Percentiles rank a stretch among this genome's conserved stretches.
Evolutionary conservation across 2,113 vertebrate species (phyloP).

Genomic region (Azemiops feae): DNA sequence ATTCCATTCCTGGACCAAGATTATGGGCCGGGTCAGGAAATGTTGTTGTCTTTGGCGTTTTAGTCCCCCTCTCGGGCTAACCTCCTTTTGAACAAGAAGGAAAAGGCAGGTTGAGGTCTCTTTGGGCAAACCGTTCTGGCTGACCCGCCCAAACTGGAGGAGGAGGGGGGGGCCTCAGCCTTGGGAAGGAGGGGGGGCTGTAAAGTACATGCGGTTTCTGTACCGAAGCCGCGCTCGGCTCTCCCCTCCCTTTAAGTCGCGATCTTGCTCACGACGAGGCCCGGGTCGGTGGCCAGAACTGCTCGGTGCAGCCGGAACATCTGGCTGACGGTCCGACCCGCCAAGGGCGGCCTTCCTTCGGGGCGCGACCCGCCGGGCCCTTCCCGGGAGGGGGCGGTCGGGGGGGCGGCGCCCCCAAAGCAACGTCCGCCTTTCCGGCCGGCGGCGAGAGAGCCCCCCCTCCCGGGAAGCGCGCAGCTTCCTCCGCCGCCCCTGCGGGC

Average conservation of each 20-base stretch:
- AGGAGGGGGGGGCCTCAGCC: neutral
- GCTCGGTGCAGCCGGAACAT: too few species aligned
- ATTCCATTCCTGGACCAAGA: neutral
- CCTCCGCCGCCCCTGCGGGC: neutral
- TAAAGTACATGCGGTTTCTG: neutral
- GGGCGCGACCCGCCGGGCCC: neutral
- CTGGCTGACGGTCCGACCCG: too few species aligned
- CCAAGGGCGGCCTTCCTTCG: too few species aligned
- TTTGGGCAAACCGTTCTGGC: neutral
- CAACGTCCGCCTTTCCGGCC: neutral
- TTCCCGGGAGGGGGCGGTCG: neutral
- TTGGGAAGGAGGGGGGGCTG: neutral
- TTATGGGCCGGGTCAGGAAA: neutral
- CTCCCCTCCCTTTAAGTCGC: too few species aligned
- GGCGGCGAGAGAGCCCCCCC: neutral
- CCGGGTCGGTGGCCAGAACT: too few species aligned
- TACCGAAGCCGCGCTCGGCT: neutral
- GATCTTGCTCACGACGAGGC: too few species aligned
- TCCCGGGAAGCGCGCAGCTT: neutral
- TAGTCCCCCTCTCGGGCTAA: fast-evolving
- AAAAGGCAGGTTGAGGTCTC: neutral
- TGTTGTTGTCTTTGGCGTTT: too few species aligned
- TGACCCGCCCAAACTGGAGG: neutral
- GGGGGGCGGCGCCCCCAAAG: too few species aligned
- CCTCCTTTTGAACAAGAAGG: neutral